Percentiles rank a stretch among this genome's conserved stretches.
phyloP scores from a whole-genome alignment of 2,113 vertebrate species.

The Phylloscopus trochiloides region DNA sequence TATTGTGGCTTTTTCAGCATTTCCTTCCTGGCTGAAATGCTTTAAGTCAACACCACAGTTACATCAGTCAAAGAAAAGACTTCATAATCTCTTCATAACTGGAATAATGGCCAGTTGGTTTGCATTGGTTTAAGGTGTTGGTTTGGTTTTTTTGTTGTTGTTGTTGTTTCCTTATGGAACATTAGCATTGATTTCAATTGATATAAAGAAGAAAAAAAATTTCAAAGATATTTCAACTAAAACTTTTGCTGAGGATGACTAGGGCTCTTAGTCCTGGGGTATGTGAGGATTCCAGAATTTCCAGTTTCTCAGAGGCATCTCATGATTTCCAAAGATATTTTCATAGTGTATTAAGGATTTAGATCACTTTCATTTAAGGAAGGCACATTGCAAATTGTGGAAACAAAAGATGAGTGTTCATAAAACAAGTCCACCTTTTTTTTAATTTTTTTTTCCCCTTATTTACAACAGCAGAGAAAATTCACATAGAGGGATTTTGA shows the following conservation, averaged over 20 bases:
- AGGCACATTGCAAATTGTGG: background rate
- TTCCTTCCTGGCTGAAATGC: background rate
- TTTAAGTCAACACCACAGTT: background rate
- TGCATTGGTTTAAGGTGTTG: background rate
- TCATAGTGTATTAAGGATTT: background rate
- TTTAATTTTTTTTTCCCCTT: background rate
- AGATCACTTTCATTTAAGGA: background rate
- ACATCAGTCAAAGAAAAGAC: background rate
- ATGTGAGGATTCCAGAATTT: background rate
- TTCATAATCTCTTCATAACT: background rate
- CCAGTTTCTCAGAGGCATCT: background rate
- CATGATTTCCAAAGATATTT: background rate
- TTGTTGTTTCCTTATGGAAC: background rate
- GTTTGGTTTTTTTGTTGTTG: too few species aligned
- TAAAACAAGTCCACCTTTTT: background rate
- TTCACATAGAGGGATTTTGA: background rate
- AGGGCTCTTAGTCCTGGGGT: background rate
- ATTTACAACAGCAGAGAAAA: background rate
- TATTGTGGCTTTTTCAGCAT: background rate
- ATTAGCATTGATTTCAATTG: background rate
- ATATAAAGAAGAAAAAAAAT: background rate
- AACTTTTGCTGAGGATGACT: background rate
- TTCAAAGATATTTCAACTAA: background rate
- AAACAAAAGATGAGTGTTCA: background rate
- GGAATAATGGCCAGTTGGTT: accelerated